Conservation (phyloP, 2,797 vertebrate genomes). For the Miichthys miiuy region DNA sequence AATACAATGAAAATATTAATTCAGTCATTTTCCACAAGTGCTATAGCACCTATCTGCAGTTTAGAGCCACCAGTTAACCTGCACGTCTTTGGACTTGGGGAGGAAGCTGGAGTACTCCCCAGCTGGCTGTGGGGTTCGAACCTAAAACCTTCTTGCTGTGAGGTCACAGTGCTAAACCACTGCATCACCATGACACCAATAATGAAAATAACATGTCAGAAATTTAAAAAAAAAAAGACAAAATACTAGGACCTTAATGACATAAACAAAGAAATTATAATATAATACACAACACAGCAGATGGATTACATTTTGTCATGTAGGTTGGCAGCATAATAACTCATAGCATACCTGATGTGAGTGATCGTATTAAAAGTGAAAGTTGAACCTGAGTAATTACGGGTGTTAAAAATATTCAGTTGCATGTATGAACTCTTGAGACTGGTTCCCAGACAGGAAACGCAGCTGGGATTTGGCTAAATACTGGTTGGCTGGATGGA, state of each 20-base stretch:
- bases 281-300: not conserved
- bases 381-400: conserved; percentile 19
- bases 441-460: conserved; percentile 38
- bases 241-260: not conserved
- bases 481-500: conserved; percentile 25
- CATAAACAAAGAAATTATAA: not conserved
- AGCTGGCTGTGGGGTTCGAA: too few relatives aligned
- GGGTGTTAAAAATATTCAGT: conserved; percentile 13
- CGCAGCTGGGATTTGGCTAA: conserved; percentile 33
- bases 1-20: too few relatives aligned
- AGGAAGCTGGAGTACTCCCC: too few relatives aligned
- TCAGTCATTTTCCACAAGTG: too few relatives aligned
- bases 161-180: too few relatives aligned
- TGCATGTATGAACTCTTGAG: conserved; percentile 29
- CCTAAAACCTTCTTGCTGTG: too few relatives aligned
- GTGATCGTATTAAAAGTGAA: conserved; percentile 1
- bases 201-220: too few relatives aligned
- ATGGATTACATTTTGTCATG: not conserved
- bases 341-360: not conserved
- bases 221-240: too few relatives aligned
- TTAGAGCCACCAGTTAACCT: too few relatives aligned
- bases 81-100: too few relatives aligned
- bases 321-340: not conserved
- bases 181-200: too few relatives aligned
- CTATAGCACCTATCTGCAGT: too few relatives aligned